A percentile compares a stretch with the other conserved stretches of the same genome.
These are phyloP conservation scores for Phrynocephalus vlangalii DNA, from an alignment of 2,797 vertebrate genomes.

Conservation along the genomic window DNA sequence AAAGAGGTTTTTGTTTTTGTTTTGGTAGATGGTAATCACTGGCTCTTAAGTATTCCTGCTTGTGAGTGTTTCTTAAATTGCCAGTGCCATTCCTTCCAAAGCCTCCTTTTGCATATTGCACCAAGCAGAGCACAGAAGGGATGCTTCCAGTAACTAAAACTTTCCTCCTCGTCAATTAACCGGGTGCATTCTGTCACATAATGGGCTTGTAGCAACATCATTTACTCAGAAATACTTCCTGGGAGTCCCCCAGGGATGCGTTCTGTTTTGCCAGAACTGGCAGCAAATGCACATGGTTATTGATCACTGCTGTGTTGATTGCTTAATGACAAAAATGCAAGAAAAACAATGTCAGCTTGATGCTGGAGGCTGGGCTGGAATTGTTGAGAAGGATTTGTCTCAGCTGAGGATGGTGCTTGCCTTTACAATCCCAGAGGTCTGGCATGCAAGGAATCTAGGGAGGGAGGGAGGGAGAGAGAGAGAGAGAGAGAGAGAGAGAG, in stretches of 20 bases:
- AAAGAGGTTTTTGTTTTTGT: constrained; percentile 43
- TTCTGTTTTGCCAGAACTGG: constrained; percentile 55
- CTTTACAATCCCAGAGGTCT: not conserved
- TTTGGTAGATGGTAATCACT: constrained; percentile 42
- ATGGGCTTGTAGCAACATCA: constrained; percentile 60
- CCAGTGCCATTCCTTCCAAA: constrained; percentile 39
- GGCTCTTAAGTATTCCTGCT: constrained; percentile 36
- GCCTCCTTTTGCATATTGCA: constrained; percentile 46
- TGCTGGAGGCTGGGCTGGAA: constrained; percentile 35
- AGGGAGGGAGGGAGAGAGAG: not conserved
- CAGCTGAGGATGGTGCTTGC: constrained; percentile 30
- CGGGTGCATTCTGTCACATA: constrained; percentile 48
- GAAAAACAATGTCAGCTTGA: constrained; percentile 29
- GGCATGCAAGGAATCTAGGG: constrained; percentile 22
- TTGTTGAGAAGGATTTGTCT: constrained; percentile 29
- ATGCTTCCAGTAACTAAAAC: constrained; percentile 55
- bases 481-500: not conserved
- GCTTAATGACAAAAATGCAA: constrained; percentile 40
- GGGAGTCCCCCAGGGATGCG: constrained; percentile 25
- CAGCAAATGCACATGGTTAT: constrained; percentile 50
- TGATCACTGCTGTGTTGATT: constrained; percentile 43
- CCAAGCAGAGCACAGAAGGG: constrained; percentile 55
- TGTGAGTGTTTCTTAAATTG: constrained; percentile 42
- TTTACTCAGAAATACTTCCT: constrained; percentile 46
- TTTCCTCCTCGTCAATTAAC: constrained; percentile 57